Base-by-base conservation (phyloP, 2,888 invertebrate genomes). In the Nomada lathburiana region DNA sequence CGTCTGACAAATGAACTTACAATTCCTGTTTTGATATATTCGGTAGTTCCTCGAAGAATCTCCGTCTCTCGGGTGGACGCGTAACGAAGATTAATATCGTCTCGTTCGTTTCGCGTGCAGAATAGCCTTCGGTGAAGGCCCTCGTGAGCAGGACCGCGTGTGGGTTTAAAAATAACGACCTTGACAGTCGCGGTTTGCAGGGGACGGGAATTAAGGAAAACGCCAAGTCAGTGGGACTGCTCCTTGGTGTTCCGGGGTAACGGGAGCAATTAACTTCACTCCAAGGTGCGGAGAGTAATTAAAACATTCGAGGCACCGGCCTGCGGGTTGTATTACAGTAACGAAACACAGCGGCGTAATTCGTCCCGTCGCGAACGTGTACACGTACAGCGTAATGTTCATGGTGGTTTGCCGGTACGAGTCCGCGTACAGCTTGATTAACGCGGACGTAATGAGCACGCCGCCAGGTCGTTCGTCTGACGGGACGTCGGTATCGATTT, bases 381-480 rank as follows among this genome's bases (percentile, higher is more conserved):
- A 5, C n/a, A n/a, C 44, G 42, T 16, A n/a, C 20, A 7, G n/a
- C 52, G 71, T 16, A 26, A 53, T 55, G 36, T 55, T 63, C 67
- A 20, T 36, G 62, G 47, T 2, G 18, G 50, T 44, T 53, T 1
- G 52, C 2, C n/a, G 20, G 73, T 59, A 64, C 3, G 68, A 26
- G 72, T 23, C 18, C 59, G 60, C 68, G 76, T 78, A 76, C 82
- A 59, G 79, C 84, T 88, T 89, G 86, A 90, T 90, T 90, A 90
- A 91, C 89, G 88, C 80, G 74, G 85, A 88, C 90, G 86, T 89
- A 90, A 90, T 90, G 90, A 90, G 88, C 83, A 74, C 72, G 77
- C 76, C 76, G 77, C 74, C 69, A n/a, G 76, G 69, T 83, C 83
- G 82, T 85, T 83, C 77, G 77, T 82, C 82, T 60, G 81, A 76